These are phyloP conservation scores for Cephus nigrinus DNA, from an alignment of 2,888 invertebrate species.

Conservation along the genomic window DNA sequence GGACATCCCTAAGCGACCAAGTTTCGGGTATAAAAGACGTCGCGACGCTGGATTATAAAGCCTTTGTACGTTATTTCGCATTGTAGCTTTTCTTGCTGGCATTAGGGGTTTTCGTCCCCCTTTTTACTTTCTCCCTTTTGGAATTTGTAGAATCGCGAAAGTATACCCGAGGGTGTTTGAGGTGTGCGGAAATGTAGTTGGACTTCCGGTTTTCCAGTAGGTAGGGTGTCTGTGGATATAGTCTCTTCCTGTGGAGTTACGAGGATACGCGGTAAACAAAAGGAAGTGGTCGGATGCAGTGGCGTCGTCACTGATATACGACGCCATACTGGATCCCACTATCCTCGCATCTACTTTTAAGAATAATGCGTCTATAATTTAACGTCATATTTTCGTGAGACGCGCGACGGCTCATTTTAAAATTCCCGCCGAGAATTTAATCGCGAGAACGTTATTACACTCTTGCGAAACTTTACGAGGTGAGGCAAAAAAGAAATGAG, in stretches of 20 bases:
- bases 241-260: neutral
- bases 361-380: slow-evolving; percentile 51
- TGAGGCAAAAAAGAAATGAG: neutral
- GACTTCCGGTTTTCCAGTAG: neutral
- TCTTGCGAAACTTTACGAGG: neutral
- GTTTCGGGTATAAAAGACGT: neutral
- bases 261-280: neutral
- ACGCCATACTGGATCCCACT: neutral
- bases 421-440: slow-evolving; percentile 37
- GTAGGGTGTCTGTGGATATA: neutral
- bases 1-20: neutral
- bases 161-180: neutral
- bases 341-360: slow-evolving; percentile 25
- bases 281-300: neutral
- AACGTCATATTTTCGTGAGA: slow-evolving; percentile 2
- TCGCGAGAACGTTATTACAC: neutral
- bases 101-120: neutral
- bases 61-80: neutral
- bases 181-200: neutral
- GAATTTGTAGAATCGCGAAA: neutral
- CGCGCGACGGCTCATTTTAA: neutral
- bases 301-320: slow-evolving; percentile 1
- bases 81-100: neutral
- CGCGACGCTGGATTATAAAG: neutral
- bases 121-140: neutral